phyloP scores from a whole-genome alignment of 92 coral and sea anemone genomes.

The Pocillopora grandis region DNA sequence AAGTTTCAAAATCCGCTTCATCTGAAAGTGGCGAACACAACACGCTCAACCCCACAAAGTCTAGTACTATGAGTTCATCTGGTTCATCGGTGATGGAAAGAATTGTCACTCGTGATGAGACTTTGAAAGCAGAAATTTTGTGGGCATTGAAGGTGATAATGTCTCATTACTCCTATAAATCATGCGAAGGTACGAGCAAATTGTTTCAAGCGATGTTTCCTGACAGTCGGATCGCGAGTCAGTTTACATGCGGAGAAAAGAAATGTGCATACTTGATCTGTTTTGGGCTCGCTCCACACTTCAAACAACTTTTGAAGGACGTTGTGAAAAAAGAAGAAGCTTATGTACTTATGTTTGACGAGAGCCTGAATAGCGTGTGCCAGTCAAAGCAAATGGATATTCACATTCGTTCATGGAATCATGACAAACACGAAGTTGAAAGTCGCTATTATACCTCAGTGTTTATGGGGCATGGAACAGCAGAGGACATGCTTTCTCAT shows the following conservation, averaged over 20 bases:
- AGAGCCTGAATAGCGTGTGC: conserved; percentile 47
- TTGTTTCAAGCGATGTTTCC: conserved; percentile 44
- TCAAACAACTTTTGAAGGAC: conserved; percentile 48
- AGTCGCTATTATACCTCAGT: conserved; percentile 50
- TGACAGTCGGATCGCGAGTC: conserved; percentile 39
- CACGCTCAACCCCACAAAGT: conserved; percentile 43
- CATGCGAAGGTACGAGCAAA: conserved; percentile 48
- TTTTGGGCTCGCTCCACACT: conserved; percentile 56
- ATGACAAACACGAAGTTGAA: conserved; percentile 55
- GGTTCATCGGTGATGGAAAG: conserved; percentile 44
- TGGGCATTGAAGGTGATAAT: conserved; percentile 56
- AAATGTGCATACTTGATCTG: conserved; percentile 59
- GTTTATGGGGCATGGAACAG: conserved; percentile 66
- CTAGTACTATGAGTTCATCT: conserved; percentile 32
- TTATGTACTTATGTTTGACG: conserved; percentile 59
- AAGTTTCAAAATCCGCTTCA: conserved; percentile 41
- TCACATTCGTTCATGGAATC: conserved; percentile 51
- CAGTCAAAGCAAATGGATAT: conserved; percentile 64
- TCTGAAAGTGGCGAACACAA: conserved; percentile 38
- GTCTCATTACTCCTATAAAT: conserved; percentile 63
- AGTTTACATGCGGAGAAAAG: conserved; percentile 29
- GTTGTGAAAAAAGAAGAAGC: conserved; percentile 42
- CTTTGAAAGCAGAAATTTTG: conserved; percentile 53
- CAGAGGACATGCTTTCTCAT: conserved; percentile 60
- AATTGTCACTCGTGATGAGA: conserved; percentile 56